Conservation (phyloP, 2,113 vertebrate genomes). For the Gymnogyps californianus region DNA sequence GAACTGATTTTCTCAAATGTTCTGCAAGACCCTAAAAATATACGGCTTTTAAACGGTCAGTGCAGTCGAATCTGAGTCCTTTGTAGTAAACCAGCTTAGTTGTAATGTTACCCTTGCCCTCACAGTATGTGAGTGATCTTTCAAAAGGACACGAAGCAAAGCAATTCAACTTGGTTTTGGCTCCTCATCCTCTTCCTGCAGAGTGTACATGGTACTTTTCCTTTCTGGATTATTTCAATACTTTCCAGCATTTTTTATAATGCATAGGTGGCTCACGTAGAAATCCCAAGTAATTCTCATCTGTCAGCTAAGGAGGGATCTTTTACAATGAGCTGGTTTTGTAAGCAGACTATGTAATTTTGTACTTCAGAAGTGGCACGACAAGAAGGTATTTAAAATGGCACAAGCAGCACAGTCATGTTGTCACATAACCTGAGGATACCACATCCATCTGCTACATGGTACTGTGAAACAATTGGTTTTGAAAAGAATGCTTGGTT, state of each 20-base stretch:
- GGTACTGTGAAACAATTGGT: not conserved
- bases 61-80: not conserved
- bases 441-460: not conserved
- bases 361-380: not conserved
- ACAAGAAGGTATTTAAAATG: not conserved
- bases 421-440: not conserved
- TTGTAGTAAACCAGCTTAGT: not conserved
- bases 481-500: not conserved
- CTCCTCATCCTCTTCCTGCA: not conserved
- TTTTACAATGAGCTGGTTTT: not conserved
- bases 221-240: not conserved
- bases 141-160: not conserved
- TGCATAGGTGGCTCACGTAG: not conserved
- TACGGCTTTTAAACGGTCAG: not conserved
- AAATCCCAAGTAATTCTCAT: not conserved
- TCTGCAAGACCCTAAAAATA: not conserved
- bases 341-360: not conserved
- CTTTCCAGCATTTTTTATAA: not conserved
- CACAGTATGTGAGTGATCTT: rapidly evolving
- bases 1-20: not conserved
- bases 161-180: not conserved
- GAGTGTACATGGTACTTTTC: rapidly evolving
- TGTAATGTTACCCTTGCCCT: not conserved
- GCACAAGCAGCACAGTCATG: not conserved
- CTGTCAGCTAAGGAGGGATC: not conserved